Conservation (phyloP, 1,140 invertebrate species). For the Hypothenemus hampei region DNA sequence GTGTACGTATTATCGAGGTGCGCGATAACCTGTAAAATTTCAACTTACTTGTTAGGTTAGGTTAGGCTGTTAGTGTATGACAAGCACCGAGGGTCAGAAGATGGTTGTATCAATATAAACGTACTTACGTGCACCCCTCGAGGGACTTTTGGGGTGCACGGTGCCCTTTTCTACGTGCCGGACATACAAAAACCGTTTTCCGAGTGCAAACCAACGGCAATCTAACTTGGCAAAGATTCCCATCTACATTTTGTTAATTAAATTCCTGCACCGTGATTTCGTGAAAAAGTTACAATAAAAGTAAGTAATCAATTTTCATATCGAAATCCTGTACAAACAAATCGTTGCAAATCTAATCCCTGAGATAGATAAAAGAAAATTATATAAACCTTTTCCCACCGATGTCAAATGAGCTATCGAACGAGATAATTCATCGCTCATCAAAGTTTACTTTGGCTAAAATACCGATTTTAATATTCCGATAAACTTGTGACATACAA, state of each 20-base stretch:
- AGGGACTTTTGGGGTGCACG: constrained; percentile 25
- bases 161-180: constrained; percentile 35
- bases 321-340: constrained; percentile 4
- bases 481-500: constrained; percentile 19
- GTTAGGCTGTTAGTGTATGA: constrained; percentile 8
- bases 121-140: constrained; percentile 30
- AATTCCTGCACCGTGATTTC: constrained; percentile 3
- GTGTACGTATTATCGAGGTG: no score
- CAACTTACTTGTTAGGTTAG: no score
- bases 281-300: background rate
- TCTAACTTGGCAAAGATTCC: constrained; percentile 19
- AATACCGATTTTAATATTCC: constrained; percentile 23
- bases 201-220: constrained; percentile 9
- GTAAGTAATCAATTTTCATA: constrained; percentile 1
- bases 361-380: constrained; percentile 3
- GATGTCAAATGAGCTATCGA: constrained; percentile 11
- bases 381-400: background rate
- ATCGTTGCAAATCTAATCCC: no score
- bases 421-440: constrained; percentile 14
- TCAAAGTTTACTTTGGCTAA: constrained; percentile 12
- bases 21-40: no score
- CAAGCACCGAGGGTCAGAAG: constrained; percentile 21
- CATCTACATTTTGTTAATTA: constrained; percentile 16
- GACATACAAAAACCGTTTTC: constrained; percentile 32
- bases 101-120: constrained; percentile 36